phyloP scores from a whole-genome alignment of 2,797 vertebrate genomes.

The Odontamblyopus lacepedii region DNA sequence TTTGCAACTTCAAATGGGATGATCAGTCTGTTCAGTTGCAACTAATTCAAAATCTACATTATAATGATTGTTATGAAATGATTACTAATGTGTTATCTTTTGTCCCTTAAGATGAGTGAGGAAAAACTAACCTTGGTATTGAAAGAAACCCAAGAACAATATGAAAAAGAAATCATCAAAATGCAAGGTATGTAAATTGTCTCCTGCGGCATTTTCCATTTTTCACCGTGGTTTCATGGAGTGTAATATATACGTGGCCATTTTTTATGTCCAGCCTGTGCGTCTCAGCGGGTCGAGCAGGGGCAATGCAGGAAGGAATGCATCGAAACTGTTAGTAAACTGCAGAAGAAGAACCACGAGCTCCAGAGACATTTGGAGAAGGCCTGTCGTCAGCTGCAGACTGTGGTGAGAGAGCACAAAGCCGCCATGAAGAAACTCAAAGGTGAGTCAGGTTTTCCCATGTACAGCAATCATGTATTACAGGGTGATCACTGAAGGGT shows the following conservation, averaged over 20 bases:
- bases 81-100: background rate
- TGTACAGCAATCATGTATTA: too few relatives aligned
- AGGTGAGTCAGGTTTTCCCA: slow-evolving; percentile 60
- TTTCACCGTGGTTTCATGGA: background rate
- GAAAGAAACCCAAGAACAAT: slow-evolving; percentile 70
- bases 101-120: slow-evolving; percentile 63
- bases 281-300: slow-evolving; percentile 47
- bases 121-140: slow-evolving; percentile 63
- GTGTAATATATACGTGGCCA: background rate
- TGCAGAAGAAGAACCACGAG: slow-evolving; percentile 83
- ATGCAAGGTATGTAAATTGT: slow-evolving; percentile 57
- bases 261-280: slow-evolving; percentile 41
- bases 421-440: slow-evolving; percentile 72
- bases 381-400: slow-evolving; percentile 83
- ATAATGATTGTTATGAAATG: too few relatives aligned
- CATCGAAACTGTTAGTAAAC: slow-evolving; percentile 70
- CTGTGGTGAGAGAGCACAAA: slow-evolving; percentile 78
- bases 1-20: background rate
- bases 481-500: too few relatives aligned
- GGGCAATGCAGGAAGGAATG: slow-evolving; percentile 69
- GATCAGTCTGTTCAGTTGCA: background rate
- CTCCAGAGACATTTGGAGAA: slow-evolving; percentile 85
- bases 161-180: slow-evolving; percentile 65
- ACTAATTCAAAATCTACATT: too few relatives aligned
- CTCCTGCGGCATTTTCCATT: background rate